A percentile compares a stretch with the other conserved stretches of the same genome.
Evolutionary conservation across 2,113 vertebrate genomes (phyloP).

Genomic region (Psittacara wagleri): DNA sequence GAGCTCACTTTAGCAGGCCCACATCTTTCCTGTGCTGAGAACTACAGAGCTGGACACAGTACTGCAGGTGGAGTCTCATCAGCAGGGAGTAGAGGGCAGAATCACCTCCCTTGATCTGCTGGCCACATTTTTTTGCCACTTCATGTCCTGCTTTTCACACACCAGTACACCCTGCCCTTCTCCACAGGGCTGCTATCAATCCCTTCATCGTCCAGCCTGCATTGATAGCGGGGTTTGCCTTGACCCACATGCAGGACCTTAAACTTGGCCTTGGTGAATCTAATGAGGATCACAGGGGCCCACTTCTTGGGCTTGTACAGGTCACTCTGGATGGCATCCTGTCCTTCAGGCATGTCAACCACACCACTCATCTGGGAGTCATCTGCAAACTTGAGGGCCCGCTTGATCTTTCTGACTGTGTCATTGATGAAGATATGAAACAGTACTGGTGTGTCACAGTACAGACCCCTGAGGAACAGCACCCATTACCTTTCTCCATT

Average conservation of each 20-base stretch:
- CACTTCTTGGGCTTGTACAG: neutral
- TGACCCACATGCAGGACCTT: rapidly evolving
- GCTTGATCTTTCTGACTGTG: neutral
- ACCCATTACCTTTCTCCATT: neutral
- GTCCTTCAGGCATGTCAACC: neutral
- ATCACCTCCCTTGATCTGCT: neutral
- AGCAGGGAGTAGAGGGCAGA: rapidly evolving
- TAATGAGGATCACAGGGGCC: neutral
- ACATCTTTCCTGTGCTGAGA: rapidly evolving
- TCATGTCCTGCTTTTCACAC: neutral
- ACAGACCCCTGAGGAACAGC: rapidly evolving
- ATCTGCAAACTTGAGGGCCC: neutral
- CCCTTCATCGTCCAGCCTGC: neutral
- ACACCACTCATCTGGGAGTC: neutral
- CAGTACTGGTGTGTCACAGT: rapidly evolving
- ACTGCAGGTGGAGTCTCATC: neutral
- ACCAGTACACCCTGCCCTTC: neutral
- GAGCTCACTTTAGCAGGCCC: rapidly evolving
- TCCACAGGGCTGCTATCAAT: rapidly evolving
- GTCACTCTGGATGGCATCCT: neutral
- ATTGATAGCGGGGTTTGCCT: rapidly evolving
- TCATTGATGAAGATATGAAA: neutral
- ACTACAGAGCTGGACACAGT: neutral
- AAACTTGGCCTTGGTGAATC: neutral
- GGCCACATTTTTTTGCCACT: neutral